Percentiles rank a stretch among this genome's conserved stretches.
phyloP scores from a whole-genome alignment of 2,888 invertebrate species.

The Pterobdella sp. region DNA sequence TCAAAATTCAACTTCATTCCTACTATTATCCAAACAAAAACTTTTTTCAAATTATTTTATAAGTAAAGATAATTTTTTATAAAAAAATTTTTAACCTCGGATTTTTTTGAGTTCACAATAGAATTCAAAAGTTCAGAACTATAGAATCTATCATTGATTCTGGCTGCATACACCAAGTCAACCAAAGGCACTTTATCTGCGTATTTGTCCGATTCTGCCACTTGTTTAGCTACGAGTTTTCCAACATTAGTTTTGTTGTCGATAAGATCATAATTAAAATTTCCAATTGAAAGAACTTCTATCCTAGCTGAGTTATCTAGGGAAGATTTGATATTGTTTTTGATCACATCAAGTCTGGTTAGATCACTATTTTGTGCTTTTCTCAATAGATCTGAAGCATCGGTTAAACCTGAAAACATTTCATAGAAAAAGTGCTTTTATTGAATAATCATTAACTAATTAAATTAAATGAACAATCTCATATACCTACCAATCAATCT shows the following conservation, averaged over 20 bases:
- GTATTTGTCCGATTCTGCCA: not conserved
- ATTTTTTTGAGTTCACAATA: conserved; percentile 58
- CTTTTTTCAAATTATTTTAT: too few species aligned
- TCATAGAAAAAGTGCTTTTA: not conserved
- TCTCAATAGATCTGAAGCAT: conserved; percentile 54
- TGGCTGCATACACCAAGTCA: conserved; percentile 85
- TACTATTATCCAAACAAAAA: too few species aligned
- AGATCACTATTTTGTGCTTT: not conserved
- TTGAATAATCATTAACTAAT: not conserved
- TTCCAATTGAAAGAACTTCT: conserved; percentile 26
- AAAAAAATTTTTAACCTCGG: too few species aligned
- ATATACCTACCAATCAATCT: conserved; percentile 57
- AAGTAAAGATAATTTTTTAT: too few species aligned
- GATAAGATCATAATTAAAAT: conserved; percentile 4
- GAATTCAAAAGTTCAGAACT: conserved; percentile 89
- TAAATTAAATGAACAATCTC: too few species aligned
- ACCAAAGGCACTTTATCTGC: conserved; percentile 32
- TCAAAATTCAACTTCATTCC: not conserved
- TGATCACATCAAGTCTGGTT: conserved; percentile 42
- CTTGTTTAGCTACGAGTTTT: conserved; percentile 61
- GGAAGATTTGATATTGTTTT: conserved; percentile 23
- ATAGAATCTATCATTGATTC: conserved; percentile 83
- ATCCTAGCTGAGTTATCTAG: conserved; percentile 21
- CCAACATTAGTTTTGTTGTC: conserved; percentile 48
- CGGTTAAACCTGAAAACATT: conserved; percentile 9